These are phyloP conservation scores for Pogoniulus pusillus DNA, from an alignment of 2,797 vertebrate species.

Conservation along the genomic window DNA sequence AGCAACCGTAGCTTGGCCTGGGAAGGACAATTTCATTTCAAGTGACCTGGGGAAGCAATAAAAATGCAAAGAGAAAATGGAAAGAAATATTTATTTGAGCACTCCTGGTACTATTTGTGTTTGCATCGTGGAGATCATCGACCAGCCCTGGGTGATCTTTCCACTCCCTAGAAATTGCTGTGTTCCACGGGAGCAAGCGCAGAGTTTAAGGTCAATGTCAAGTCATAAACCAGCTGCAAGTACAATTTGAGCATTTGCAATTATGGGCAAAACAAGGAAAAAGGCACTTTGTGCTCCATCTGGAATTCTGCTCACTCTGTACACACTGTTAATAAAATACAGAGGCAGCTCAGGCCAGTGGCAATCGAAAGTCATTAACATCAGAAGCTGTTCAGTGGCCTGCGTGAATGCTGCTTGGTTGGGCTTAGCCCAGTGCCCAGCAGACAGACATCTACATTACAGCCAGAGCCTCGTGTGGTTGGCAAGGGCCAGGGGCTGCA, in stretches of 20 bases:
- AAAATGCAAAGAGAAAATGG: slow-evolving; percentile 5
- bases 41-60: slow-evolving; percentile 34
- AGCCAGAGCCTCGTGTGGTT: neutral
- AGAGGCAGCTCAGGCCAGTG: neutral
- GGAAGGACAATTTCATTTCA: slow-evolving; percentile 52
- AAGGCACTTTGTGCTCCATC: neutral
- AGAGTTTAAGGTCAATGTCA: neutral
- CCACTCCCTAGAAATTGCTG: neutral
- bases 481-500: neutral
- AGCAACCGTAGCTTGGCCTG: neutral
- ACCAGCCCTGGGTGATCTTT: neutral
- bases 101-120: slow-evolving; percentile 9
- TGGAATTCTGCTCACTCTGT: slow-evolving; percentile 22
- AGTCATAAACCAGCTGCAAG: slow-evolving; percentile 24
- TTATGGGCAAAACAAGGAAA: neutral
- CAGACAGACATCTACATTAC: neutral
- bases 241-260: slow-evolving; percentile 3
- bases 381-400: slow-evolving; percentile 19
- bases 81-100: slow-evolving; percentile 28
- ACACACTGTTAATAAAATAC: slow-evolving; percentile 29
- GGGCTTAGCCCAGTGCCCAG: slow-evolving; percentile 13
- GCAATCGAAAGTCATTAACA: slow-evolving; percentile 34
- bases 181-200: neutral
- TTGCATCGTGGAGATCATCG: neutral
- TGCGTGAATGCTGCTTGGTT: neutral